Base-by-base conservation (phyloP, 2,888 invertebrate species). In the Leptopilina syphax region DNA sequence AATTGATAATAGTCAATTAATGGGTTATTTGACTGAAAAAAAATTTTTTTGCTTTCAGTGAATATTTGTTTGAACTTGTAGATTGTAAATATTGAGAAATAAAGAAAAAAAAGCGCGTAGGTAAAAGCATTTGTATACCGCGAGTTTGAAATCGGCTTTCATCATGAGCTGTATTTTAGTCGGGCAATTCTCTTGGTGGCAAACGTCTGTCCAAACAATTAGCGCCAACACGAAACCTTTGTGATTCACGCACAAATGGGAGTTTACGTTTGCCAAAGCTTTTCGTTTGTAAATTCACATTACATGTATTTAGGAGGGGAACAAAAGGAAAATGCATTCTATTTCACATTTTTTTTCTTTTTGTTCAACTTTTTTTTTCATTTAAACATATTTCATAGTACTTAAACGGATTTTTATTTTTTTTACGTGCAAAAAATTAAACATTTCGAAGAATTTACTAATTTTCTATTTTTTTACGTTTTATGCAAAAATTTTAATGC, bases 201-300 rank as follows among this genome's bases (percentile, higher is more conserved):
- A 41, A 73, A 34, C 73, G 73, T 57, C 73, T 73, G 73, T 73
- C 73, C 73, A 73, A 73, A 73, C 73, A 73, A 73, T 73, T 73
- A 73, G 18, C 73, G 73, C 57, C 57, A 10, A 27, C 57, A 73
- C 57, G 57, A 73, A 73, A 73, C 34, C 27, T 57, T 54, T 73
- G 57, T 73, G 73, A 73, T 57, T 73, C 73, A 73, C n/a, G 44
- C 44, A 57, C 57, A 73, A 73, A 73, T 34, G 57, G 34, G 73
- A 73, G 73, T 73, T 57, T 73, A 57, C 34, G 27, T 73, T 73
- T 10, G 18, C 8, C 50, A 50, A 34, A 9, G n/a, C 57, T 9
- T 73, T 73, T 57, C 34, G 57, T 73, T 50, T 73, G n/a, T 4
- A 34, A 73, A 73, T 73, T 41, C 27, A 73, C n/a, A 50, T 73